phyloP scores from a whole-genome alignment of 2,113 vertebrate species.

The Oreocharis arfaki region DNA sequence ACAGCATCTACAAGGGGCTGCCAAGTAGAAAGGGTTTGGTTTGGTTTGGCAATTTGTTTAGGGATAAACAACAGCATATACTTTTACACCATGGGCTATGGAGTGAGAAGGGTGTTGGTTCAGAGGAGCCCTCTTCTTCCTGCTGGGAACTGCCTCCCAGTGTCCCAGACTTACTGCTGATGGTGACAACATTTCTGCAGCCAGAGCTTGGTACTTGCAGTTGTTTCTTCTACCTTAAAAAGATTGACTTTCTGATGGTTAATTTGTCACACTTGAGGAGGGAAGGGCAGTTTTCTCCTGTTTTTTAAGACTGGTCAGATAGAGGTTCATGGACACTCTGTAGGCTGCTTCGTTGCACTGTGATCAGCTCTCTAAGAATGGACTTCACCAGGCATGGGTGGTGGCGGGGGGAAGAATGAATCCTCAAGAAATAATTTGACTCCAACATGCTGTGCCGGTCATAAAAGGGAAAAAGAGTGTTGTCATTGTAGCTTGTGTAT shows the following conservation, averaged over 20 bases:
- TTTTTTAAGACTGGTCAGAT: background rate
- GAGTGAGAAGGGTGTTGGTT: background rate
- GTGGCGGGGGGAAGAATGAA: background rate
- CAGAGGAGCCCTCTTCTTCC: background rate
- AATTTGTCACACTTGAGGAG: background rate
- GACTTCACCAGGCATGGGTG: background rate
- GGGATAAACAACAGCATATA: constrained; percentile 18
- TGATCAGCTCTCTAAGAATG: background rate
- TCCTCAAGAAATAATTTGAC: background rate
- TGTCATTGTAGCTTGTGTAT: background rate
- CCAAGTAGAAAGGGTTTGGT: background rate
- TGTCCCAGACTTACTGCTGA: background rate
- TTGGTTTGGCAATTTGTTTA: background rate
- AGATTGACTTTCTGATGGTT: background rate
- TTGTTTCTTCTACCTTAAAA: background rate
- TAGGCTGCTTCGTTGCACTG: background rate
- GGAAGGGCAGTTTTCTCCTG: background rate
- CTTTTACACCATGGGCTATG: background rate
- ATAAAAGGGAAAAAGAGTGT: background rate
- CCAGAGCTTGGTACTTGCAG: background rate
- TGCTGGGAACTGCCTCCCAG: background rate
- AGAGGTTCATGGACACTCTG: background rate
- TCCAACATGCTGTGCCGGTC: background rate
- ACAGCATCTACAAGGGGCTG: background rate
- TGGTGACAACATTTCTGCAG: background rate